Base-by-base conservation (phyloP, 2,888 invertebrate genomes). In the Polydesmus complanatus region DNA sequence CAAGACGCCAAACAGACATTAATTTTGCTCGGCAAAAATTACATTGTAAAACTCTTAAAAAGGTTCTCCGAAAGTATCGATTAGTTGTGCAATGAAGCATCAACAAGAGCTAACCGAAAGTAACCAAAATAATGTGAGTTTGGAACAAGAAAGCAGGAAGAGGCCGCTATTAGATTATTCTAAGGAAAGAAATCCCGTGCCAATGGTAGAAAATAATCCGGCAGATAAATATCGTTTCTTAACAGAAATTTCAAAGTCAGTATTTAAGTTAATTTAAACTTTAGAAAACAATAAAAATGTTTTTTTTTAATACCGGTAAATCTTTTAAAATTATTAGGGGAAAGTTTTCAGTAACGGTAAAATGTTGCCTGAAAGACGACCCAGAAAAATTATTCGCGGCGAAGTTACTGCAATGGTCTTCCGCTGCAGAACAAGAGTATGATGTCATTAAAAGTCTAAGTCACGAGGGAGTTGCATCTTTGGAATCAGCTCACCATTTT, bases 331-430 rank as follows among this genome's bases (percentile, higher is more conserved):
- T 19, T 59, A 25, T 23, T 71, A 81, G 91, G 60, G 95, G 95
- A 1, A 83, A 84, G 68, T 96, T 89, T 77, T 88, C 90, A 2
- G 81, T 88, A 0, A 85, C 94, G 52, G 84, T 84, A 19, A 93
- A 88, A 73, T 85, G 83, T 2, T 61, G 61, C 37, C 27, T 21
- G 8, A 86, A 91, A 70, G 85, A 85, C 69, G 77, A 80, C 3
- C 81, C 79, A 23, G 87, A 90, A 70, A 79, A 78, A 59, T 82
- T 90, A 14, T 83, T 90, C 47, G 87, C 89, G 0, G 87, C 87
- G 0, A 97, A 96, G 76, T 81, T 93, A n/a, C 67, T 76, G 50
- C 67, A 68, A n/a, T 63, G 68, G 18, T 62, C 77, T 85, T 59
- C 62, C 22, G 65, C 67, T n/a, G 65, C 68, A 14, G 69, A 88